A percentile compares a stretch with the other conserved stretches of the same genome.
These are phyloP conservation scores for Aviceda subcristata DNA, from an alignment of 2,113 vertebrate genomes.

Conservation along the genomic window DNA sequence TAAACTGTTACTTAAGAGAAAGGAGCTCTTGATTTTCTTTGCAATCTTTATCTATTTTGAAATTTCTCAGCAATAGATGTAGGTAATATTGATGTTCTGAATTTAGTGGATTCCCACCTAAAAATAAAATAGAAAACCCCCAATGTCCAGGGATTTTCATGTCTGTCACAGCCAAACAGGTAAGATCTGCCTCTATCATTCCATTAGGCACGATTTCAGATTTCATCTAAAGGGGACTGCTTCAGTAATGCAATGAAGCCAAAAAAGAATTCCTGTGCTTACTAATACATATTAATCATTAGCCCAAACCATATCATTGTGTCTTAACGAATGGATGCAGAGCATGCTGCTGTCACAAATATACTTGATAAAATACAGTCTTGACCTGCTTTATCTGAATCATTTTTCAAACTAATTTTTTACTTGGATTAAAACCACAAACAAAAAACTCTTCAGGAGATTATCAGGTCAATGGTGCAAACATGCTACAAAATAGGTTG, in stretches of 20 bases:
- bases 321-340: background rate
- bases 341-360: background rate
- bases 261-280: background rate
- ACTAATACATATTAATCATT: background rate
- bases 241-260: background rate
- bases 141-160: background rate
- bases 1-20: background rate
- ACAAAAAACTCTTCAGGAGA: conserved; percentile 35
- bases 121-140: background rate
- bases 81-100: background rate
- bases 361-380: conserved; percentile 27
- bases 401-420: conserved; percentile 57
- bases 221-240: background rate
- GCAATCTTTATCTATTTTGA: background rate
- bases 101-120: background rate
- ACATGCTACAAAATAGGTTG: conserved; percentile 34
- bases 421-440: conserved; percentile 54
- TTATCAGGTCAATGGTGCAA: conserved; percentile 65
- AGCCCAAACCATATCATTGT: background rate
- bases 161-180: background rate
- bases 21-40: background rate
- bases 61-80: background rate
- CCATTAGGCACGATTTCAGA: conserved; percentile 18
- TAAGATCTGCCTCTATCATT: background rate
- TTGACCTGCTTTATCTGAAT: conserved; percentile 62